phyloP scores from a whole-genome alignment of 2,113 vertebrate species.

The Sinosuthora webbiana region DNA sequence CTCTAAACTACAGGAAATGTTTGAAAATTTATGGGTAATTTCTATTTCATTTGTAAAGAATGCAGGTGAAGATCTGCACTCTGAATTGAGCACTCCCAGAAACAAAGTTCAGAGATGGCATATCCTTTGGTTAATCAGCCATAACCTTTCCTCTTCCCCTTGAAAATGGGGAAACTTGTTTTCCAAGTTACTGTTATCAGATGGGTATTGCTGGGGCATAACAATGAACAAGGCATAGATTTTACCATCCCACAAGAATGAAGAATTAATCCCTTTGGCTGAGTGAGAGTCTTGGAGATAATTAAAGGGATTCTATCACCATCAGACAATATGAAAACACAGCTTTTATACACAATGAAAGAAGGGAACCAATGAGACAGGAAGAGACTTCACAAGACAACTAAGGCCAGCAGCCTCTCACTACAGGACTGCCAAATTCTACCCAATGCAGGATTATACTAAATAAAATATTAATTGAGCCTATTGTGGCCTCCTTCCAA shows the following conservation, averaged over 20 bases:
- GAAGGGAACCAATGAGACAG: neutral
- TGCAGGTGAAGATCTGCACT: neutral
- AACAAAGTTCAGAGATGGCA: neutral
- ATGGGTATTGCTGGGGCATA: neutral
- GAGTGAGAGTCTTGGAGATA: neutral
- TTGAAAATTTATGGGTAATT: neutral
- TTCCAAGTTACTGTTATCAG: neutral
- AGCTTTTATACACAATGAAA: neutral
- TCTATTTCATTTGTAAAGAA: neutral
- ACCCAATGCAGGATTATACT: neutral
- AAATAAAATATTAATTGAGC: conserved; percentile 11
- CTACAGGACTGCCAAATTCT: neutral
- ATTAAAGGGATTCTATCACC: neutral
- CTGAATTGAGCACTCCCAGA: neutral
- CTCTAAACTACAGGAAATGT: neutral
- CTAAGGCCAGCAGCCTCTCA: neutral
- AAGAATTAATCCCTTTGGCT: neutral
- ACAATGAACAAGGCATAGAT: neutral
- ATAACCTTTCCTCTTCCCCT: neutral
- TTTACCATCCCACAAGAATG: neutral
- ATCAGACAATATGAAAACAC: neutral
- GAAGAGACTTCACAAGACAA: neutral
- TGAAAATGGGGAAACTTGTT: neutral
- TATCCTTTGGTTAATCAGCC: neutral
- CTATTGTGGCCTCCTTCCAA: neutral